Percentiles rank a stretch among this genome's conserved stretches.
phyloP scores from a whole-genome alignment of 2,797 vertebrate genomes.

The Rhadinocentrus ornatus region DNA sequence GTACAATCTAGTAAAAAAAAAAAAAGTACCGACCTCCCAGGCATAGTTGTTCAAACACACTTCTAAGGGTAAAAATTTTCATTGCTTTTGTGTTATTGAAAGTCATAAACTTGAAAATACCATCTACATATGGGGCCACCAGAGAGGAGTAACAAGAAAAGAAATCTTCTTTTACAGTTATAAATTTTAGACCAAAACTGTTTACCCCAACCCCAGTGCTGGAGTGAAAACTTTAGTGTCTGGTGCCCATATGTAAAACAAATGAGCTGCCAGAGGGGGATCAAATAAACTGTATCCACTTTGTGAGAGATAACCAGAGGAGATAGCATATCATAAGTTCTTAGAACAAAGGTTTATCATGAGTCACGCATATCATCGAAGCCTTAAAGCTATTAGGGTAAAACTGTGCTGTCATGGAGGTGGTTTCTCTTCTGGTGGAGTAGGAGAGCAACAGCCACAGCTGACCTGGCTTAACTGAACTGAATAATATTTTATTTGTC shows the following conservation, averaged over 20 bases:
- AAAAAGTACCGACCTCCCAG: neutral
- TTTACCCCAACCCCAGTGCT: neutral
- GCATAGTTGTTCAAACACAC: neutral
- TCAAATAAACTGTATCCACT: slow-evolving; percentile 4
- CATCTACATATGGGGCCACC: neutral
- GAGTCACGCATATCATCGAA: neutral
- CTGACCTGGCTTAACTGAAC: neutral
- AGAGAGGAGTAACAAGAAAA: neutral
- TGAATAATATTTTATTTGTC: neutral
- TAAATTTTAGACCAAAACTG: neutral
- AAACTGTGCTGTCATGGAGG: neutral
- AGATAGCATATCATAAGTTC: neutral
- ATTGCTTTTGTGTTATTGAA: neutral
- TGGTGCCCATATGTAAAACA: slow-evolving; percentile 3
- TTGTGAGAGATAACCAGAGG: neutral
- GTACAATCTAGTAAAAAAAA: neutral
- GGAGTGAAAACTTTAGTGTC: neutral
- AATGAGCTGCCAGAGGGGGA: neutral
- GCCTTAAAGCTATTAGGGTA: neutral
- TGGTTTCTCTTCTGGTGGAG: neutral
- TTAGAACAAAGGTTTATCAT: neutral
- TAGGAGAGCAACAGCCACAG: neutral
- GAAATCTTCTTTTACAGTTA: neutral
- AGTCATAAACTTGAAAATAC: neutral
- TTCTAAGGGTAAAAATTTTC: neutral